Evolutionary conservation across 2,797 vertebrate species (phyloP), one percentile per base, ranked within the genome.

Genomic region (Chlorospingus semifuscus): DNA sequence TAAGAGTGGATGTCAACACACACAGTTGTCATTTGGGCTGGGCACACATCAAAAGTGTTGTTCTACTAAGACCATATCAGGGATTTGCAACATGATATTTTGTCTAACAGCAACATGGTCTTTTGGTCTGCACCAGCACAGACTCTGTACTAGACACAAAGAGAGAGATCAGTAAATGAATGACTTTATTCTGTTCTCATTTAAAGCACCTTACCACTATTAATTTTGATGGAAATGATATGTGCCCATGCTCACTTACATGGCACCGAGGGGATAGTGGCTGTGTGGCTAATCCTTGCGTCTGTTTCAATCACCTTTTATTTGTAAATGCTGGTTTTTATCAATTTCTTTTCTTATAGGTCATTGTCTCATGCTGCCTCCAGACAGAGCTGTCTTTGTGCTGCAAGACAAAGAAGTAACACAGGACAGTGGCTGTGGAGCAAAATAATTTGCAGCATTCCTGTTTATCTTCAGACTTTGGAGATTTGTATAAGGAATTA

Each of bases 181-280:
- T 70, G 27, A 49, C 19, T 77, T 7, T 29, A 9, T 77, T 94
- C 44, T 53, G 4, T 42, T 77, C 27, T 71, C n/a, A 47, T 29
- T 57, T 86, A 26, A 47, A 68, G 22, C n/a, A 80, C 49, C n/a
- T 86, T 2, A 0, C 11, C 16, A 18, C 23, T 78, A 1, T 64
- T 53, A 65, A 53, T 80, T 57, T 21, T 57, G 6, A 6, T 32
- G 23, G 46, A 80, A 91, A 34, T 6, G 34, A 4, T n/a, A 9
- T 0, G 1, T 80, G n/a, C 39, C 42, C 1, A 2, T 9, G 22
- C 66, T 41, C 1, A 3, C 24, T 83, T 26, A n/a, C 10, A 14
- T 6, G 16, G 10, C 1, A 0, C n/a, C 3, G 3, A 37, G 19
- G 24, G 12, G 19, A 52, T 7, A 14, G 27, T 46, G 55, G 13